Evolutionary conservation across 2,797 vertebrate species (phyloP).

Genomic region (Etheostoma nigrum): DNA sequence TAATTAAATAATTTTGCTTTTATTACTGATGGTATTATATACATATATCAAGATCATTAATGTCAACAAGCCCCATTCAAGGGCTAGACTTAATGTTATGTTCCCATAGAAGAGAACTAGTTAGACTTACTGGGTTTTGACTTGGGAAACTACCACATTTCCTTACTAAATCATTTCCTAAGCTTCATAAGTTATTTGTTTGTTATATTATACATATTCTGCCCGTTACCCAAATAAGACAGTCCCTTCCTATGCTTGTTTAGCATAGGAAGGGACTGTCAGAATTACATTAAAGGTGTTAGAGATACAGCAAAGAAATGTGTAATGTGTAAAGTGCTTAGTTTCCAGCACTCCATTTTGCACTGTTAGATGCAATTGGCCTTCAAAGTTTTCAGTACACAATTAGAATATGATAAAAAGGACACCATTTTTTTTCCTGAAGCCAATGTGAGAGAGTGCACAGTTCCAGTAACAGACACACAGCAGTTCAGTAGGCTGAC

Average conservation of each 20-base stretch:
- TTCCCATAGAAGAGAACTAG: no score
- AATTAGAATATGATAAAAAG: not conserved
- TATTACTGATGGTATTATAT: not conserved
- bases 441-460: slow-evolving; percentile 1
- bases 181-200: not conserved
- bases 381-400: not conserved
- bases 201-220: not conserved
- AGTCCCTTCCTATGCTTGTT: no score
- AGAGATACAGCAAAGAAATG: slow-evolving; percentile 4
- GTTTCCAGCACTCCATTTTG: not conserved
- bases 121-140: no score
- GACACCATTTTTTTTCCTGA: not conserved
- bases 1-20: not conserved
- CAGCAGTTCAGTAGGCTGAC: not conserved
- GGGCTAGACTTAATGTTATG: no score
- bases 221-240: not conserved
- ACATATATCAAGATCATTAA: not conserved
- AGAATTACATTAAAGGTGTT: not conserved
- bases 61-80: not conserved
- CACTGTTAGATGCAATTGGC: not conserved
- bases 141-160: no score
- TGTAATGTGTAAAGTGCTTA: not conserved
- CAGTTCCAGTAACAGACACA: slow-evolving; percentile 2
- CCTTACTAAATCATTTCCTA: no score
- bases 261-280: not conserved